Evolutionary conservation across 2,888 invertebrate species (phyloP).

Genomic region (Ceriagrion tenellum): DNA sequence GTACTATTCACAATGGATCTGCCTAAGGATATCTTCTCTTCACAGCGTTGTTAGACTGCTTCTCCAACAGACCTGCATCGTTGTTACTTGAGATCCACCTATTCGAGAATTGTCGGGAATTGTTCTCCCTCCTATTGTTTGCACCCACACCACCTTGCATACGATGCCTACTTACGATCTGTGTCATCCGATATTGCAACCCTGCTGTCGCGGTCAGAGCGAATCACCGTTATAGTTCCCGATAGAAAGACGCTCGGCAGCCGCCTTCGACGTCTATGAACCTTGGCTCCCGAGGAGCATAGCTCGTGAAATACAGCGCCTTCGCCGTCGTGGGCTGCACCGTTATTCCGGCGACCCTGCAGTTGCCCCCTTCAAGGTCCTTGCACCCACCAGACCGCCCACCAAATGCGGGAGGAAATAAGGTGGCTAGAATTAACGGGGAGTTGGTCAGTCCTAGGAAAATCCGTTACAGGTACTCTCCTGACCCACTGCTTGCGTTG

Average conservation of each 20-base stretch:
- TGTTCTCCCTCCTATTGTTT: conserved; percentile 13
- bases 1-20: too few relatives aligned
- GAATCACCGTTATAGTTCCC: background rate
- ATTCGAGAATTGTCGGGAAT: background rate
- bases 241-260: background rate
- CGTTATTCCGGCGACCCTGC: conserved; percentile 45
- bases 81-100: too few relatives aligned
- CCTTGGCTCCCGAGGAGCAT: background rate
- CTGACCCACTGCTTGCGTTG: background rate
- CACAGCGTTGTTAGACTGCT: too few relatives aligned
- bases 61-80: too few relatives aligned
- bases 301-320: background rate
- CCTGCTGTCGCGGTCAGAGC: background rate
- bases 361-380: background rate
- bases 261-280: background rate
- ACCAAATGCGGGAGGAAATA: background rate
- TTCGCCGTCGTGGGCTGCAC: background rate
- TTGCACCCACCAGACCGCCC: background rate
- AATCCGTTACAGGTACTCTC: background rate
- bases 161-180: background rate
- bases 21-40: too few relatives aligned
- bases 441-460: background rate
- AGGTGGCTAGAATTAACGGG: background rate
- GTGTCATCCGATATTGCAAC: too few relatives aligned
- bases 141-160: background rate